Conservation (phyloP, 2,797 vertebrate species). For the Myiotriccus ornatus region DNA sequence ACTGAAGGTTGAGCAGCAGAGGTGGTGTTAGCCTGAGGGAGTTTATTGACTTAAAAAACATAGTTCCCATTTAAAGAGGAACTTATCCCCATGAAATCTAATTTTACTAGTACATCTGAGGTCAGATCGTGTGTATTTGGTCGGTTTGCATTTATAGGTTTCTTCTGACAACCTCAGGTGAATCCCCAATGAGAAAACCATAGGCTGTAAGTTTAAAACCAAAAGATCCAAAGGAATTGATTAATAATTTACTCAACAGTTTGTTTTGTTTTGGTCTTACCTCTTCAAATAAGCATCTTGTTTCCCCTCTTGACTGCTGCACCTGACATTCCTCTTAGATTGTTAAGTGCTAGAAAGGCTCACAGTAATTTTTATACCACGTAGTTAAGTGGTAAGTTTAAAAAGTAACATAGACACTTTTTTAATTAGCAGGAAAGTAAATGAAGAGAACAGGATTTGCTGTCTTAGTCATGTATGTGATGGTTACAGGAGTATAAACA, state of each 20-base stretch:
- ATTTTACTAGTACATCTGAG: neutral
- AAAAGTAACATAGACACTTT: neutral
- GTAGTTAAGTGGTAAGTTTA: neutral
- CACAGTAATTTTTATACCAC: neutral
- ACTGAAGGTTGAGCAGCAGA: conserved; percentile 27
- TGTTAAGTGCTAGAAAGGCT: neutral
- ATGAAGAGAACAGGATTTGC: neutral
- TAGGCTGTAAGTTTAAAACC: neutral
- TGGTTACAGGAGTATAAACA: neutral
- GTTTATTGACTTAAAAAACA: conserved; percentile 42
- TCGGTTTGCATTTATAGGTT: neutral
- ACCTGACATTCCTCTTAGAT: neutral
- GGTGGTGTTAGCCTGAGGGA: conserved; percentile 30
- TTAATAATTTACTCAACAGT: neutral
- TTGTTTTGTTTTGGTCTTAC: neutral
- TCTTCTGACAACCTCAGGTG: neutral
- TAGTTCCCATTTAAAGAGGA: neutral
- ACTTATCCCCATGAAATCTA: neutral
- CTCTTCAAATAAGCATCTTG: neutral
- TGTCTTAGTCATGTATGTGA: neutral
- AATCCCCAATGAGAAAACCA: neutral
- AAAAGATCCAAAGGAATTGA: neutral
- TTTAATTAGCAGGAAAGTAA: neutral
- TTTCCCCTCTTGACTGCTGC: neutral
- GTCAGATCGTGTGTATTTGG: neutral